Conservation (phyloP, 2,888 invertebrate genomes). For the Sialis lutaria region DNA sequence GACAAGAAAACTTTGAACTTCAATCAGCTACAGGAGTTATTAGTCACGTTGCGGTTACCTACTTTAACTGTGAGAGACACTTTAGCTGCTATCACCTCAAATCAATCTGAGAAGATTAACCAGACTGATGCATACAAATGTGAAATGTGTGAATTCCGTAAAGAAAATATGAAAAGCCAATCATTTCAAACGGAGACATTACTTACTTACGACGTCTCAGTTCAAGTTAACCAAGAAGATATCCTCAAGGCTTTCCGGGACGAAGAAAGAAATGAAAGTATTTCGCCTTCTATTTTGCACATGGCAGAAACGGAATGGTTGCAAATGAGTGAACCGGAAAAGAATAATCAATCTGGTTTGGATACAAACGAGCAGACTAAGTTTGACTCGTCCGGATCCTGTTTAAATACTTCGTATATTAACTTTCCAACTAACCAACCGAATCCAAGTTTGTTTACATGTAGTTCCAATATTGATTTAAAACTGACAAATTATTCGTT, state of each 20-base stretch:
- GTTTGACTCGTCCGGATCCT: too few relatives aligned
- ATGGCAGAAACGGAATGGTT: slow-evolving; percentile 24
- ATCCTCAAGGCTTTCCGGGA: slow-evolving; percentile 13
- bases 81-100: background rate
- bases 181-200: slow-evolving; percentile 10
- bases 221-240: slow-evolving; percentile 18
- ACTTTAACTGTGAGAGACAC: background rate
- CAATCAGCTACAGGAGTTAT: slow-evolving; percentile 10
- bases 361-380: too few relatives aligned
- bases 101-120: background rate
- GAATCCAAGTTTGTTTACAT: too few relatives aligned
- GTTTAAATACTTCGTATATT: too few relatives aligned
- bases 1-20: slow-evolving; percentile 8
- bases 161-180: too few relatives aligned
- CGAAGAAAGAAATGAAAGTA: slow-evolving; percentile 7
- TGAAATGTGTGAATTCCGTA: slow-evolving; percentile 19
- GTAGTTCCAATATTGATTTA: too few relatives aligned
- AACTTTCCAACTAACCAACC: too few relatives aligned
- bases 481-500: too few relatives aligned
- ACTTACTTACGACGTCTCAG: slow-evolving; percentile 16
- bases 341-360: too few relatives aligned
- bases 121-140: slow-evolving; percentile 18
- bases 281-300: too few relatives aligned
- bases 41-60: slow-evolving; percentile 8
- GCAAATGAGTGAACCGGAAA: slow-evolving; percentile 8